phyloP scores from a whole-genome alignment of 2,888 invertebrate species.

The Stenotaenia linearis region DNA sequence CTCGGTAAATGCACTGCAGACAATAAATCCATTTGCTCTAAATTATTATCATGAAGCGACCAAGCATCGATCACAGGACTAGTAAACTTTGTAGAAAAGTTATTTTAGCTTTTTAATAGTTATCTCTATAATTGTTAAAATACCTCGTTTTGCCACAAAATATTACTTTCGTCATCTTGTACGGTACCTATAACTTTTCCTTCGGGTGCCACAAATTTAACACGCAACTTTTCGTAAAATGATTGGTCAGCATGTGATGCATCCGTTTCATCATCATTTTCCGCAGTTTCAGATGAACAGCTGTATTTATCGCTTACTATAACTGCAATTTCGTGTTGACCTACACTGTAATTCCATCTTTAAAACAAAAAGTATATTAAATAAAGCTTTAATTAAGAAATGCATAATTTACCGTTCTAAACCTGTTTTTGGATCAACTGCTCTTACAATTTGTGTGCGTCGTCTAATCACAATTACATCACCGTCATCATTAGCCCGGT shows the following conservation, averaged over 20 bases:
- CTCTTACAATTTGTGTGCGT: conserved; percentile 79
- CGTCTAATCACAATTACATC: conserved; percentile 72
- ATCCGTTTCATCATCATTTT: background rate
- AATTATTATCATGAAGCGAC: conserved; percentile 63
- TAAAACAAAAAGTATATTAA: too few species aligned
- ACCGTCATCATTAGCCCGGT: conserved; percentile 41
- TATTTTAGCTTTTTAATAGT: background rate
- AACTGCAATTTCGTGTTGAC: conserved; percentile 66
- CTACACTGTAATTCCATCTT: conserved; percentile 98
- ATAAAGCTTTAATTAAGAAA: too few species aligned
- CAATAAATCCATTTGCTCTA: conserved; percentile 68
- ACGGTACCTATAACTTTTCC: conserved; percentile 64
- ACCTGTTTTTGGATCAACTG: conserved; percentile 79
- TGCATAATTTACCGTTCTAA: conserved; percentile 82
- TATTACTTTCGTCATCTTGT: conserved; percentile 54
- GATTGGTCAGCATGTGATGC: background rate
- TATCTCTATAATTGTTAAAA: background rate
- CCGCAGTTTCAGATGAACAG: conserved; percentile 34
- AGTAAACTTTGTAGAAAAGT: conserved; percentile 60
- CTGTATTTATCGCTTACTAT: conserved; percentile 35
- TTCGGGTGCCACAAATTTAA: conserved; percentile 53
- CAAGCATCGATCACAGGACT: conserved; percentile 82
- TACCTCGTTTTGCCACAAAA: conserved; percentile 73
- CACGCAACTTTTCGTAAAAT: background rate
- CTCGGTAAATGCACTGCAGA: background rate